Evolutionary conservation across 2,113 vertebrate species (phyloP).

Genomic region (Bos taurus): ARS-UCD2.0 NC_037344.1:8431501-8432000

Average conservation of each 20-base stretch:
- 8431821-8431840: too few species aligned
- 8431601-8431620: background rate
- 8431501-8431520: background rate
- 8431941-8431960: too few species aligned
- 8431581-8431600: background rate
- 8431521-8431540: background rate
- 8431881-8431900: too few species aligned
- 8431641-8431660: slow-evolving; percentile 6
- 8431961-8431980: too few species aligned
- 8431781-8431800: background rate
- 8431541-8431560: background rate
- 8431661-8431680: background rate
- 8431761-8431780: background rate
- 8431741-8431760: background rate
- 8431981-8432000: too few species aligned
- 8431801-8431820: background rate
- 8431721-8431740: background rate
- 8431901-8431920: too few species aligned
- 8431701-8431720: background rate
- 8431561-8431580: background rate
- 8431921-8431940: too few species aligned
- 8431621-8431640: background rate
- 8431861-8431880: too few species aligned
- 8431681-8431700: background rate
- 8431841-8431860: accelerated